These are phyloP conservation scores for Netelia fuscicornis DNA, from an alignment of 2,888 invertebrate species.

Conservation along the genomic window DNA sequence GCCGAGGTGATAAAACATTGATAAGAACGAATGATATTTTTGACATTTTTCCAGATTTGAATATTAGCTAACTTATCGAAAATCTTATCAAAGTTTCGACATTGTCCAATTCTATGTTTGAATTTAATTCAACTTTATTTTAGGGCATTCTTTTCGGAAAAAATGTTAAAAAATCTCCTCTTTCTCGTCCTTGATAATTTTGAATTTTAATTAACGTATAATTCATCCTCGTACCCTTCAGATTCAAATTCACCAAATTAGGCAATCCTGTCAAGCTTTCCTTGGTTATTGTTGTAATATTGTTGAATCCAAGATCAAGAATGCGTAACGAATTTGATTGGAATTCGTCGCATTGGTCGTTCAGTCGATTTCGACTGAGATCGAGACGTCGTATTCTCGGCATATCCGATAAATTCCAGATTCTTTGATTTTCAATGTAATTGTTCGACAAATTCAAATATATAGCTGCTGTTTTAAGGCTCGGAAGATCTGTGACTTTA, in stretches of 20 bases:
- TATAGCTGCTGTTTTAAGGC: constrained; percentile 51
- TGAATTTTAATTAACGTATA: background rate
- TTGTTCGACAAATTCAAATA: constrained; percentile 64
- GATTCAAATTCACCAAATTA: constrained; percentile 87
- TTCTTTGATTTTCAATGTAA: constrained; percentile 47
- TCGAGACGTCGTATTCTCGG: constrained; percentile 87
- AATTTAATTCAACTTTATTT: too few species aligned
- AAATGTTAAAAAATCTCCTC: too few species aligned
- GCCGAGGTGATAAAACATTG: background rate
- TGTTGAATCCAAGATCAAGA: constrained; percentile 87
- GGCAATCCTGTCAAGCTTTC: constrained; percentile 89
- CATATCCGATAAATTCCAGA: constrained; percentile 78
- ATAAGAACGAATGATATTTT: too few species aligned
- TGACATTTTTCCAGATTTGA: too few species aligned
- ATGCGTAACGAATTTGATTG: constrained; percentile 87
- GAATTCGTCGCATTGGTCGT: constrained; percentile 87
- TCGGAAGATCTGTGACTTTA: constrained; percentile 85
- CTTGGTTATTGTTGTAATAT: constrained; percentile 86
- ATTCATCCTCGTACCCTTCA: constrained; percentile 78
- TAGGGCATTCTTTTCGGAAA: too few species aligned
- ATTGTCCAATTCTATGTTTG: too few species aligned
- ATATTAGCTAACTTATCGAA: too few species aligned
- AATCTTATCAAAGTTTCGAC: too few species aligned
- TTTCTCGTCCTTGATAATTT: too few species aligned
- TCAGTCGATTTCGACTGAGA: constrained; percentile 88